These are phyloP conservation scores for Arizona elegans DNA, from an alignment of 2,113 vertebrate species.

Conservation along the genomic window DNA sequence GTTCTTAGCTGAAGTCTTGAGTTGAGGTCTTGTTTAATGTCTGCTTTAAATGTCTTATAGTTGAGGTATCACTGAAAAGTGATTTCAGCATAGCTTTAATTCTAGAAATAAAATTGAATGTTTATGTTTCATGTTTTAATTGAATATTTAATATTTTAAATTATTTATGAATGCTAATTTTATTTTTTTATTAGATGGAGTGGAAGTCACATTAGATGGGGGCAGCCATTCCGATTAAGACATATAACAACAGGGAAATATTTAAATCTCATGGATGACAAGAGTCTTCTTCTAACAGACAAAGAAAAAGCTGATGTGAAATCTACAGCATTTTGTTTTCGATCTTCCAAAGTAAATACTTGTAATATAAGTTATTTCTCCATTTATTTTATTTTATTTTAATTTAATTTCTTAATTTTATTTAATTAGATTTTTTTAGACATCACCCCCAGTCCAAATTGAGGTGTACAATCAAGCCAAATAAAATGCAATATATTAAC, in stretches of 20 bases:
- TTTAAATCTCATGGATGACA: constrained; percentile 88
- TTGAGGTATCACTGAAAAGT: neutral
- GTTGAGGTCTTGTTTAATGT: too few relatives aligned
- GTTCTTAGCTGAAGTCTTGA: neutral
- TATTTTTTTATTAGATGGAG: constrained; percentile 82
- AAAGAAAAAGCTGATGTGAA: constrained; percentile 92
- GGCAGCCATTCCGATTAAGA: constrained; percentile 89
- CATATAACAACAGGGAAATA: constrained; percentile 97
- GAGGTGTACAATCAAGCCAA: neutral
- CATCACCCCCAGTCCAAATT: neutral
- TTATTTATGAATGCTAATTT: constrained; percentile 18
- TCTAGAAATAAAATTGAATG: neutral
- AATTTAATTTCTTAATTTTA: neutral
- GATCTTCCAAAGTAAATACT: constrained; percentile 87
- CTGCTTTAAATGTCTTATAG: neutral
- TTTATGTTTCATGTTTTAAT: neutral
- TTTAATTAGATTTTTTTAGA: neutral
- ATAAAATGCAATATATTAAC: neutral
- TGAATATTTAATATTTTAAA: neutral
- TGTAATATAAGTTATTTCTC: neutral
- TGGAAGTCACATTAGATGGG: constrained; percentile 94
- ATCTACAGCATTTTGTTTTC: constrained; percentile 92
- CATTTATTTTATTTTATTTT: neutral
- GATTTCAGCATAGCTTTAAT: neutral
- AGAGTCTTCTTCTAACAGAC: constrained; percentile 85